Base-by-base conservation (phyloP, 2,888 invertebrate genomes). In the Colletes collaris region DNA sequence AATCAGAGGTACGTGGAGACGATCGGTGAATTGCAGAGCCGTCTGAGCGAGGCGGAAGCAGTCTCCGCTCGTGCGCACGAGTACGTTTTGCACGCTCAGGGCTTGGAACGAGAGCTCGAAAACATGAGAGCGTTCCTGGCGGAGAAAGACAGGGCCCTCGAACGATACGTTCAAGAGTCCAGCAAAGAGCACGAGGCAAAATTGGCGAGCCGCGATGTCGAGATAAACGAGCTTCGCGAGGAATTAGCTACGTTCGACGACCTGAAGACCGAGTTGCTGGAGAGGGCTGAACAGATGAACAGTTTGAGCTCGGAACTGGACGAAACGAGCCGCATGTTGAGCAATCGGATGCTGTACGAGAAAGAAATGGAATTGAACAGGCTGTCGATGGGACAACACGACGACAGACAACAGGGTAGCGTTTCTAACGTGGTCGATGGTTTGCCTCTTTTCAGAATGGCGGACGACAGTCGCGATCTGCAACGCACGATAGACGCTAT, bases 231-330 rank as follows among this genome's bases (percentile, higher is more conserved):
- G n/a, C 62, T 77, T 40, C 58, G 58, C 3, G 27, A 7, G n/a
- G 73, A 66, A 5, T 27, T 55, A 16, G 16, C 52, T 65, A 59
- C 53, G 0, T 7, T 82, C 0, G 71, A 78, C 10, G 62, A 46
- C n/a, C 72, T 87, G 65, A 83, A 76, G 50, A 69, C 53, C 3
- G 82, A 84, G 16, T 35, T 81, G 16, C 44, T 7, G 13, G 79
- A 66, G 69, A 97, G 96, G 91, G 96, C 96, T 88, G 92, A 96
- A 7, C 59, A 96, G 92, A 96, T 97, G 85, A 95, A 96, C 13
- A 94, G 95, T 7, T 92, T 96, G 11, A 96, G 96, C 88, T 95
- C 95, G 84, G 96, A 96, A 90, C 37, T 86, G 19, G 76, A 82
- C 2, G 74, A 65, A 19, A 56, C 74, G 3, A 72, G 13, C 4